phyloP scores from a whole-genome alignment of 2,113 vertebrate species.

The Phyllostomus discolor region DNA sequence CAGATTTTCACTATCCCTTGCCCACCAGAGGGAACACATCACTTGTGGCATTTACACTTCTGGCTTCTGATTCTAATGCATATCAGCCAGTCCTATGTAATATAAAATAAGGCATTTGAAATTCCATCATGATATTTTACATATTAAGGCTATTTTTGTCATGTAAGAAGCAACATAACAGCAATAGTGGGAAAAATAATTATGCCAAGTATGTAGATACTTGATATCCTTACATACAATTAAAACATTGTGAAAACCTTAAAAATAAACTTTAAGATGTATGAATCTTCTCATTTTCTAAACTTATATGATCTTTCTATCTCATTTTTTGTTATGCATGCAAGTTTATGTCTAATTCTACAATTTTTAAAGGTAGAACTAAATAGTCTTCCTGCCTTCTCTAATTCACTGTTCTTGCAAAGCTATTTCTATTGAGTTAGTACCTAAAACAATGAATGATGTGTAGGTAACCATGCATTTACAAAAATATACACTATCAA shows the following conservation, averaged over 20 bases:
- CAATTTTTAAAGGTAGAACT: background rate
- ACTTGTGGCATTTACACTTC: background rate
- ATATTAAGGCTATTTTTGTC: background rate
- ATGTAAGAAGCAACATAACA: background rate
- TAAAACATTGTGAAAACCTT: background rate
- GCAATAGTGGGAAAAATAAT: background rate
- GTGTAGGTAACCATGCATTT: background rate
- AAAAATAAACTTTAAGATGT: background rate
- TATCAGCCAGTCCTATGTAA: background rate
- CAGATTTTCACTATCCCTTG: background rate
- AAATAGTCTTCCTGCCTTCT: background rate
- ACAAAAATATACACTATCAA: background rate
- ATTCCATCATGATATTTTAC: background rate
- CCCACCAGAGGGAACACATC: background rate
- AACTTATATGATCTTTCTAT: background rate
- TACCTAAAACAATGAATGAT: background rate
- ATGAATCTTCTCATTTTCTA: background rate
- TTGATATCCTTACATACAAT: background rate
- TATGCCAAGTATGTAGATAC: background rate
- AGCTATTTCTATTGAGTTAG: background rate
- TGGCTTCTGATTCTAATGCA: background rate
- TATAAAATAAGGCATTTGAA: background rate
- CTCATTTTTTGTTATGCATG: background rate
- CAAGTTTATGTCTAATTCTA: background rate
- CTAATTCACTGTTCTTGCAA: background rate